Percentiles rank a stretch among this genome's conserved stretches.
These are phyloP conservation scores for Xenentodon cancila DNA, from an alignment of 2,797 vertebrate genomes.

Conservation along the genomic window DNA sequence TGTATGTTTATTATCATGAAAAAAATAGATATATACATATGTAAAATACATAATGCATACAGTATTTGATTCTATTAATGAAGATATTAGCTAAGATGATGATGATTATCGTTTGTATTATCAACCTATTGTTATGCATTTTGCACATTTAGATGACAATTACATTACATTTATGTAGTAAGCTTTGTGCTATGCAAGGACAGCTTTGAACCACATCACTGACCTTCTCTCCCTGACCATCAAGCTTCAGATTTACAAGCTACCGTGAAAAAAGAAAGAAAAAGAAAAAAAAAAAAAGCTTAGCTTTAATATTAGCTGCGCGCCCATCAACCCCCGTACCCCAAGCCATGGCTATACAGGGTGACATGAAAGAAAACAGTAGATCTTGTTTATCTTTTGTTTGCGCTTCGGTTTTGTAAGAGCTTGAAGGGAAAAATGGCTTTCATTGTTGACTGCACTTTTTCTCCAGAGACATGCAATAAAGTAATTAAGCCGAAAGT, in stretches of 20 bases:
- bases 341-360: conserved; percentile 69
- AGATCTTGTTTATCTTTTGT: conserved; percentile 58
- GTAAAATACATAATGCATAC: conserved; percentile 81
- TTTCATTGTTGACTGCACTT: conserved; percentile 90
- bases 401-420: conserved; percentile 79
- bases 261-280: conserved; percentile 80
- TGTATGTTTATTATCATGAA: conserved; percentile 88
- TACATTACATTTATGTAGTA: conserved; percentile 91
- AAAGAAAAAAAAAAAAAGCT: conserved; percentile 56
- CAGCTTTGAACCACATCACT: conserved; percentile 89
- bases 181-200: conserved; percentile 98
- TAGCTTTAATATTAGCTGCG: conserved; percentile 88
- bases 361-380: conserved; percentile 68
- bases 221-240: conserved; percentile 65
- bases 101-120: conserved; percentile 86
- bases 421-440: conserved; percentile 84
- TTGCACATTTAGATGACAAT: conserved; percentile 94
- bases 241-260: conserved; percentile 73
- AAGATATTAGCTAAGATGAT: conserved; percentile 85
- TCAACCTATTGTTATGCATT: conserved; percentile 93
- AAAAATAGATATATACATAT: conserved; percentile 88
- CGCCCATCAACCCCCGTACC: conserved; percentile 79
- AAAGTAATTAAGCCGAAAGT: conserved; percentile 45
- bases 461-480: conserved; percentile 87
- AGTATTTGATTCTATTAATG: conserved; percentile 84